Conservation (phyloP, 2,797 vertebrate species). For the Aphelocoma californica region DNA sequence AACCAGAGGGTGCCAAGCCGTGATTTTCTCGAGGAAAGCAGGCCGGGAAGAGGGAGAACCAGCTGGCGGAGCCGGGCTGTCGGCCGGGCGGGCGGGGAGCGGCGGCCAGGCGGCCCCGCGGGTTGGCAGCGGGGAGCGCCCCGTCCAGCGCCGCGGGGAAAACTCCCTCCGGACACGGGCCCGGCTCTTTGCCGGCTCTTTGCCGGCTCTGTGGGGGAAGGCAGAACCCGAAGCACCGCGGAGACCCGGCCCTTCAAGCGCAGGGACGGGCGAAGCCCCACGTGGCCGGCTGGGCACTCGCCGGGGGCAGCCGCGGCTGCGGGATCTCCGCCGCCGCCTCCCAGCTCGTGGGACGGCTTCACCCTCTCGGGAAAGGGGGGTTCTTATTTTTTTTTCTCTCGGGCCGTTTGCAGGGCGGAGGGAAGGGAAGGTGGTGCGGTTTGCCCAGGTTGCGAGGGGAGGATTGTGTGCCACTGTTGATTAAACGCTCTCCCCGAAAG, state of each 20-base stretch:
- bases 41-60: background rate
- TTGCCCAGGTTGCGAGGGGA: conserved; percentile 7
- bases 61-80: background rate
- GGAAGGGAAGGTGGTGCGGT: background rate
- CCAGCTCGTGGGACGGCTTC: background rate
- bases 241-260: background rate
- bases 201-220: background rate
- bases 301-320: background rate
- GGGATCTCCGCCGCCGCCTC: background rate
- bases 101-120: background rate
- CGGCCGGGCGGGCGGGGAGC: background rate
- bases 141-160: background rate
- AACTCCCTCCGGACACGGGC: background rate
- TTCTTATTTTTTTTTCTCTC: background rate
- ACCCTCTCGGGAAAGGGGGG: background rate
- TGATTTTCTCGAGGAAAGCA: background rate
- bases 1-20: background rate
- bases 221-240: background rate
- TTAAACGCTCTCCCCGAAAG: conserved; percentile 80
- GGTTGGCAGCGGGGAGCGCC: background rate
- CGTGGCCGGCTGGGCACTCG: background rate
- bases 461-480: conserved; percentile 69
- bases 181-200: background rate
- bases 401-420: background rate
- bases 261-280: background rate